Evolutionary conservation across 2,113 vertebrate genomes (phyloP).

Genomic region (Oncorhynchus masou): DNA sequence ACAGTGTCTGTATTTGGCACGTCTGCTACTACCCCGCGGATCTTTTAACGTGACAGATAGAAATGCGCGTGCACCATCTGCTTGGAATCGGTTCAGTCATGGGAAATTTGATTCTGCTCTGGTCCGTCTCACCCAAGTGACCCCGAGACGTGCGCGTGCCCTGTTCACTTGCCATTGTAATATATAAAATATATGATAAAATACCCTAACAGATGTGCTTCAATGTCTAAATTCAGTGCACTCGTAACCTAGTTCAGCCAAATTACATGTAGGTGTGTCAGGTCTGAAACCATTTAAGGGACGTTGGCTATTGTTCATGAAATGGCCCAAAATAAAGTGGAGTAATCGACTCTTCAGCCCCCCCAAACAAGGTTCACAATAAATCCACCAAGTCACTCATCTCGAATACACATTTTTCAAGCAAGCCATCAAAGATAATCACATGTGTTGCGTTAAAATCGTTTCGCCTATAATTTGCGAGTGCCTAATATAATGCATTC

Average conservation of each 20-base stretch:
- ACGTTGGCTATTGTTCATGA: background rate
- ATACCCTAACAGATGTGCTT: background rate
- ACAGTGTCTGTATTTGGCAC: conserved; percentile 16
- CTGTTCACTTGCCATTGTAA: conserved; percentile 2
- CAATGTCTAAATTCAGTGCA: background rate
- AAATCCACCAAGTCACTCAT: conserved; percentile 15
- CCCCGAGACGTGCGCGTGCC: conserved; percentile 11
- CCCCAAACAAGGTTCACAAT: conserved; percentile 27
- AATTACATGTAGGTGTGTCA: background rate
- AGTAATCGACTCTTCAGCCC: background rate
- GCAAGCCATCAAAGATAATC: background rate
- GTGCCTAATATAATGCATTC: background rate
- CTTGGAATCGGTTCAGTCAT: conserved; percentile 30
- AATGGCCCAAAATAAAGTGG: background rate
- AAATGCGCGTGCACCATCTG: conserved; percentile 47
- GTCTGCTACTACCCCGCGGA: conserved; percentile 31
- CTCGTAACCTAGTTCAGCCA: background rate
- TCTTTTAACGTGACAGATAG: conserved; percentile 38
- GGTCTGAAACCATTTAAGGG: background rate
- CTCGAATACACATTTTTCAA: background rate
- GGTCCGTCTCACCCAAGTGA: conserved; percentile 46
- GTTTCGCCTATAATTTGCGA: background rate
- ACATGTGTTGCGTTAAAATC: background rate
- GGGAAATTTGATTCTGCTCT: conserved; percentile 36
- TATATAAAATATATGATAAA: background rate